A percentile compares a stretch with the other conserved stretches of the same genome.
These are phyloP conservation scores for Chironomus riparius DNA, from an alignment of 2,888 invertebrate species.

Conservation along the genomic window DNA sequence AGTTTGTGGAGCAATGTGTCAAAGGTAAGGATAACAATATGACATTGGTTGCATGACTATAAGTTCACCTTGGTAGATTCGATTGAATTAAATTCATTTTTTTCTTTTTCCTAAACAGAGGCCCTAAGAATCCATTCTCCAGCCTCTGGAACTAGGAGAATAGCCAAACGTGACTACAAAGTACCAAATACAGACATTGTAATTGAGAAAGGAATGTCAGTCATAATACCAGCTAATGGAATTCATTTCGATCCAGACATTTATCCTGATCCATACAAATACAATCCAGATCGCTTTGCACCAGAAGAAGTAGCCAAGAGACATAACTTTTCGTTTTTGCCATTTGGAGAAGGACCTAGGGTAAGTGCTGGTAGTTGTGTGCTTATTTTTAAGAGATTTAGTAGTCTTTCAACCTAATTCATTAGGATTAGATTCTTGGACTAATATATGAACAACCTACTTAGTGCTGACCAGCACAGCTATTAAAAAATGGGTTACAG, in stretches of 20 bases:
- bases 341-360: constrained; percentile 37
- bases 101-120: constrained; percentile 33
- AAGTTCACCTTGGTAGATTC: no score
- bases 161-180: constrained; percentile 32
- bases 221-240: constrained; percentile 33
- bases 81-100: no score
- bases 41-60: no score
- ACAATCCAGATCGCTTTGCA: constrained; percentile 38
- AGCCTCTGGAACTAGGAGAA: constrained; percentile 33
- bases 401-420: no score
- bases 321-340: constrained; percentile 33
- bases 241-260: constrained; percentile 37
- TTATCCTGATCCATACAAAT: constrained; percentile 37
- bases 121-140: constrained; percentile 39
- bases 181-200: constrained; percentile 32
- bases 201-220: constrained; percentile 32
- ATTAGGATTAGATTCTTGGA: no score
- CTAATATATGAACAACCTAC: no score
- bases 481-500: no score
- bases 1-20: constrained; percentile 37
- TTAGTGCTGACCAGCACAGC: no score
- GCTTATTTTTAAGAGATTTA: no score
- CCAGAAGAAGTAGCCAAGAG: constrained; percentile 32
- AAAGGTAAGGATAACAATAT: constrained; percentile 34
- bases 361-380: background rate